Conservation (phyloP, 2,797 vertebrate genomes). For the Balearica regulorum region DNA sequence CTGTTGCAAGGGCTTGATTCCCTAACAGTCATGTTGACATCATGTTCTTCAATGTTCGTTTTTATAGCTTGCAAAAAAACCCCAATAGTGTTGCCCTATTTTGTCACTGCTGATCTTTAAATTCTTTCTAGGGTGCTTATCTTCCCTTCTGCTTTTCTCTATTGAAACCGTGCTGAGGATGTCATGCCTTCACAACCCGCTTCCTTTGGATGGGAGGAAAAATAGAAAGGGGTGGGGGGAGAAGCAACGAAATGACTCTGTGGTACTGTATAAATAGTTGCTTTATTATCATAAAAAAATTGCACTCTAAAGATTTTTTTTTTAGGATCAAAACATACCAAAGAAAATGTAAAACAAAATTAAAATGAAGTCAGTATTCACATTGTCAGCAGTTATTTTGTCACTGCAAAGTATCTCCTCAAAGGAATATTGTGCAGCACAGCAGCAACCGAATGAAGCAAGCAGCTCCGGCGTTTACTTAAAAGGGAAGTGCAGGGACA, state of each 20-base stretch:
- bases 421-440: constrained; percentile 63
- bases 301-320: constrained; percentile 30
- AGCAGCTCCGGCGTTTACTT: constrained; percentile 38
- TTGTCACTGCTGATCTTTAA: neutral
- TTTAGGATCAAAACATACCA: constrained; percentile 59
- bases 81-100: neutral
- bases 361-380: constrained; percentile 62
- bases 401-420: constrained; percentile 66
- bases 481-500: constrained; percentile 65
- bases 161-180: neutral
- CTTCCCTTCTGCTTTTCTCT: neutral
- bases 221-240: neutral
- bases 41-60: neutral
- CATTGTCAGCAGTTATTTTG: constrained; percentile 71
- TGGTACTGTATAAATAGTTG: constrained; percentile 43
- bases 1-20: neutral
- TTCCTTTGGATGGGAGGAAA: neutral
- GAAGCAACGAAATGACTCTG: neutral
- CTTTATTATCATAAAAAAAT: constrained; percentile 50
- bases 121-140: neutral
- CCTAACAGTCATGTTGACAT: neutral
- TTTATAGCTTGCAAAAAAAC: neutral
- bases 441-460: constrained; percentile 51
- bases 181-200: neutral
- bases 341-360: constrained; percentile 68